Conservation (phyloP, 2,888 invertebrate species). For the Mesoligia furuncula region DNA sequence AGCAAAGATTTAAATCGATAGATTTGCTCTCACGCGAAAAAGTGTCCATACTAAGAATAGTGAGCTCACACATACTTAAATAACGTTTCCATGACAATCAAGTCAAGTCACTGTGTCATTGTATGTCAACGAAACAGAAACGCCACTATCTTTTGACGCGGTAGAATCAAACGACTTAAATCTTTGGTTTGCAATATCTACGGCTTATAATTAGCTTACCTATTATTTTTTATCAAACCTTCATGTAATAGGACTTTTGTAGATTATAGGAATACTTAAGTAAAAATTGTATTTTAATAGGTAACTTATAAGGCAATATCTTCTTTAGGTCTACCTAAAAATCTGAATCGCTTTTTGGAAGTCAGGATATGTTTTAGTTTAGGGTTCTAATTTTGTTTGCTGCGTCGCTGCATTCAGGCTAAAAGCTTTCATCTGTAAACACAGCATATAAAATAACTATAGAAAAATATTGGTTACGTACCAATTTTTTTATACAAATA, state of each 20-base stretch:
- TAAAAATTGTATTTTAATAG: not conserved
- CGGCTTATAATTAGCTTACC: not conserved
- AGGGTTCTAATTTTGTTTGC: not conserved
- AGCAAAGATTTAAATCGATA: not conserved
- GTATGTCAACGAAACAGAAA: not conserved
- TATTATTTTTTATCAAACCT: not conserved
- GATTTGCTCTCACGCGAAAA: not conserved
- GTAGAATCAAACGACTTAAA: not conserved
- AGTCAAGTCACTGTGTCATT: not conserved
- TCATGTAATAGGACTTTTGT: not conserved
- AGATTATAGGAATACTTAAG: not conserved
- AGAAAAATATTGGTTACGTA: not conserved
- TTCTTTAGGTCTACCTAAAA: not conserved
- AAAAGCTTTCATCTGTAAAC: not conserved
- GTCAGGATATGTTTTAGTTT: not conserved
- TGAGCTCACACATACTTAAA: not conserved
- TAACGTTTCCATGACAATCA: not conserved
- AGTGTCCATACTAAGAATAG: not conserved
- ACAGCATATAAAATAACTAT: not conserved
- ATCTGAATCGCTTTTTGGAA: not conserved
- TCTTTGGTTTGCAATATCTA: not conserved
- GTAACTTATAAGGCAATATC: not conserved
- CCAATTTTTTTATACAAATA: not conserved
- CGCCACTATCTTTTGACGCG: not conserved
- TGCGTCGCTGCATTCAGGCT: too few species aligned